phyloP scores from a whole-genome alignment of 2,113 vertebrate species.

The Corvus cornix region DNA sequence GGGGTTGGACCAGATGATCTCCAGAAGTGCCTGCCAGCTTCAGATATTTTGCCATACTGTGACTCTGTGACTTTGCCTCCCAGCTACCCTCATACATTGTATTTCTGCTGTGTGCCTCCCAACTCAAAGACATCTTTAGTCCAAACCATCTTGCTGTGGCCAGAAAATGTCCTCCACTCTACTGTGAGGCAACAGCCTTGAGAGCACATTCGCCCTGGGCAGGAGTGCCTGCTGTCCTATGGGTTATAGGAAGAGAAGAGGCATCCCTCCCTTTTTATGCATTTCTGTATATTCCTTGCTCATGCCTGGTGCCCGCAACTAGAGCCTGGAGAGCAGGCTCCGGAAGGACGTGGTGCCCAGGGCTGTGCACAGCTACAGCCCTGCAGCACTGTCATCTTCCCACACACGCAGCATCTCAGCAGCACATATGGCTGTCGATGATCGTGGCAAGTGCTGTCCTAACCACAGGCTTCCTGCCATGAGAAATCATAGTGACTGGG shows the following conservation, averaged over 20 bases:
- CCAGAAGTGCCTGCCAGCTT: neutral
- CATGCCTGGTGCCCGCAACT: neutral
- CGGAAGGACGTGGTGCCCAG: neutral
- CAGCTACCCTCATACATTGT: neutral
- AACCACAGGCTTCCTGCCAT: neutral
- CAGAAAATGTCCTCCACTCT: neutral
- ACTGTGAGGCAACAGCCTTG: neutral
- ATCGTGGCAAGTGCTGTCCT: neutral
- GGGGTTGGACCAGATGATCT: neutral
- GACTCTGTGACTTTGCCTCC: neutral
- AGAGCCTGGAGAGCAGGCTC: neutral
- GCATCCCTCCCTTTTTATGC: neutral
- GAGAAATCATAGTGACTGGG: neutral
- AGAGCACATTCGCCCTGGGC: fast-evolving
- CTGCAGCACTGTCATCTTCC: neutral
- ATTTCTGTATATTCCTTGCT: neutral
- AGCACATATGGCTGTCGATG: neutral
- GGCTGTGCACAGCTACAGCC: neutral
- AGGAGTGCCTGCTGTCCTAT: neutral
- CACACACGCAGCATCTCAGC: neutral
- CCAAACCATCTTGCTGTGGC: neutral
- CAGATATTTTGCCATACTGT: neutral
- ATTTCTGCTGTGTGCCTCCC: neutral
- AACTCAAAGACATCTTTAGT: neutral
- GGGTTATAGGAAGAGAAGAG: neutral